Conservation (phyloP, 1,140 invertebrate species). For the Anagrus nilaparvatae region DNA sequence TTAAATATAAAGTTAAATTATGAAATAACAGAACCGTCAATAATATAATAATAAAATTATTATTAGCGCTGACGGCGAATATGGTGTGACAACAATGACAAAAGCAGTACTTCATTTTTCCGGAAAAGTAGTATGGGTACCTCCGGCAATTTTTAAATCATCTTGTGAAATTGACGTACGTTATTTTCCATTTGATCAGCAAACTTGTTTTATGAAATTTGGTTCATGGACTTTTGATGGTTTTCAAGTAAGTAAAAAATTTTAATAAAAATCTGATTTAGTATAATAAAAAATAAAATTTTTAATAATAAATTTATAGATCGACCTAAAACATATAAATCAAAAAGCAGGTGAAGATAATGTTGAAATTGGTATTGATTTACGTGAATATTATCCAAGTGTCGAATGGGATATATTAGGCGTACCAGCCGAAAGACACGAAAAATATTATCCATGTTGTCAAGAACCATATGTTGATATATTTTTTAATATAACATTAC, state of each 20-base stretch:
- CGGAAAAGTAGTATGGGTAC: conserved; percentile 86
- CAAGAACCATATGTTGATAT: conserved; percentile 87
- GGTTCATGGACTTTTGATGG: conserved; percentile 98
- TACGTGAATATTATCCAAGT: conserved; percentile 89
- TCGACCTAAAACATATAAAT: conserved; percentile 84
- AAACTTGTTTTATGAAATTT: conserved; percentile 93
- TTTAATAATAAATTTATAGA: conserved; percentile 45
- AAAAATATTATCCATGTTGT: conserved; percentile 84
- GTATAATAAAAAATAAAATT: background rate
- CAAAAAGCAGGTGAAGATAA: conserved; percentile 65
- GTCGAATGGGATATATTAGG: conserved; percentile 97
- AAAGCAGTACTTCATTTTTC: conserved; percentile 86
- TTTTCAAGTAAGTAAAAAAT: conserved; percentile 62
- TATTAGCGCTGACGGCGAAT: conserved; percentile 90
- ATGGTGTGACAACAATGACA: conserved; percentile 95
- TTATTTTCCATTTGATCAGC: conserved; percentile 95
- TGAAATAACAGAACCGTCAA: conserved; percentile 3
- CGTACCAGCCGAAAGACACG: conserved; percentile 82
- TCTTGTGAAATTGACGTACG: conserved; percentile 95
- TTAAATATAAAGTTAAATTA: conserved; percentile 4
- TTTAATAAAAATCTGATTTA: background rate
- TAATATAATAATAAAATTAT: conserved; percentile 3
- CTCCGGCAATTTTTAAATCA: conserved; percentile 94
- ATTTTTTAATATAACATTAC: conserved; percentile 94
- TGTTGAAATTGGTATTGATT: conserved; percentile 81